Conservation (phyloP, 1,140 invertebrate species). For the Musca vetustissima region DNA sequence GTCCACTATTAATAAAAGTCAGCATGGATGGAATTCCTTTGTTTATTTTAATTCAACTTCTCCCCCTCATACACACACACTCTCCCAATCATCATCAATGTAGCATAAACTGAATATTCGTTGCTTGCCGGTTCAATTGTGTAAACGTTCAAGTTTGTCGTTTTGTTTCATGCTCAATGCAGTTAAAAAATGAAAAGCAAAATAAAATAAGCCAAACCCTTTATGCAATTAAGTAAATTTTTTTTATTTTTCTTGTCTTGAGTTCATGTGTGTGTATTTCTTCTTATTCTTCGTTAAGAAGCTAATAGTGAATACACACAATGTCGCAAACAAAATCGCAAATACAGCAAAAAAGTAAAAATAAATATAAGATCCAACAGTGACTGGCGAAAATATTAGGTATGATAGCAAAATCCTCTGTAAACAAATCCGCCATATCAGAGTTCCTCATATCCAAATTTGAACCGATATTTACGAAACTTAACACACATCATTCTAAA, state of each 20-base stretch:
- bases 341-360: not conserved
- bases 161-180: conserved; percentile 3
- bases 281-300: not conserved
- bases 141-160: not conserved
- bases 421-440: too few relatives aligned
- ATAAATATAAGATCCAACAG: not conserved
- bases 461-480: too few relatives aligned
- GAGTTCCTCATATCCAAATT: too few relatives aligned
- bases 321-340: not conserved
- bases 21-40: not conserved
- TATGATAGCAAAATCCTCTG: not conserved
- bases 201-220: conserved; percentile 17
- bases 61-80: too few relatives aligned
- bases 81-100: not conserved
- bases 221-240: conserved; percentile 12
- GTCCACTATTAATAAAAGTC: too few relatives aligned
- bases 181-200: too few relatives aligned
- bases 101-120: too few relatives aligned
- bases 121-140: not conserved
- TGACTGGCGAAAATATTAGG: not conserved
- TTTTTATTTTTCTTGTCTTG: not conserved
- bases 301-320: not conserved
- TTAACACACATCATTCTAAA: too few relatives aligned
- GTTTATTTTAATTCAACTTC: not conserved
- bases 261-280: not conserved